Evolutionary conservation across 2,113 vertebrate species (phyloP), one percentile per base, ranked within the genome.

Genomic region (Gambusia holbrooki): DNA sequence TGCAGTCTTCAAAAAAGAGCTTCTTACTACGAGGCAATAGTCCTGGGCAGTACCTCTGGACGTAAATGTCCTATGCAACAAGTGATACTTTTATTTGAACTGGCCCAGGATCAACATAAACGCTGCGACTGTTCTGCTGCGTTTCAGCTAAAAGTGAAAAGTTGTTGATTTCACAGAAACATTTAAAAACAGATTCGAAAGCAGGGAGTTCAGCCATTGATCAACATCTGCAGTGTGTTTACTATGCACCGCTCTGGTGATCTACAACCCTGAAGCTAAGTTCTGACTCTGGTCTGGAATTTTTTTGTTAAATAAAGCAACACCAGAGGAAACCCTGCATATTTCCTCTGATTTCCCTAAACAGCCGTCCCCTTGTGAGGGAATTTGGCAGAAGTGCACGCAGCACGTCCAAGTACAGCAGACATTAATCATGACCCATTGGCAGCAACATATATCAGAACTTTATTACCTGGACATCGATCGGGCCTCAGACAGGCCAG

Each of bases 371-470:
- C 79, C 71, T 74, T 68, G 29, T 62, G 73, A 76, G 82, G 69
- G 60, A 62, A 69, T 73, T 6, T 79, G 54, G 80, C 77, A 32
- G 14, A 5, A 62, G 35, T n/a, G 61, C 61, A n/a, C 1, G 15
- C 58, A 63, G 66, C 75, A 17, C 19, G 68, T 64, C 68, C 60
- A 51, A 0, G 51, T 32, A 22, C 63, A 66, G 75, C 54, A 28
- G 69, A 79, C 77, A 87, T 90, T 77, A 85, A 90, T 91, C 87
- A 88, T 10, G 14, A 45, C 33, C 65, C 75, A 76, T 48, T 71
- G 84, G 80, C 87, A 74, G 83, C 74, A 72, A 80, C 84, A 89
- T 87, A 84, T 65, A 87, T 86, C 77, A 85, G 60, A 82, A 74
- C 42, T 76, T 32, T 80, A 87, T 76, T 68, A 84, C 85, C 77